Conservation (phyloP, 2,888 invertebrate genomes). For the Abscondita cerata region DNA sequence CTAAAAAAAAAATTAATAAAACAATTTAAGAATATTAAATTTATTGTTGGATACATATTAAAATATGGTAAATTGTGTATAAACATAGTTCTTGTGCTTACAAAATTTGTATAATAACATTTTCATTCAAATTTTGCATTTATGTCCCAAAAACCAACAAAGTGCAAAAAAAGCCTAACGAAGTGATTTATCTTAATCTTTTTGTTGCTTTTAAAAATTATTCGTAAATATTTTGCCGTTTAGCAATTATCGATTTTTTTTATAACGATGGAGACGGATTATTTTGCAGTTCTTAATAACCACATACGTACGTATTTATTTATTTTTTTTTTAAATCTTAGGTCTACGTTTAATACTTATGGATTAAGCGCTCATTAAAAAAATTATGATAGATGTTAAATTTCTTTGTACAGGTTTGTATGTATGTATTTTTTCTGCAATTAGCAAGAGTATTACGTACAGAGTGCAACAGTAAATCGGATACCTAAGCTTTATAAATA, state of each 20-base stretch:
- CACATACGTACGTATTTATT: slow-evolving; percentile 4
- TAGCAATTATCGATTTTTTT: slow-evolving; percentile 23
- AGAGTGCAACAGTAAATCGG: slow-evolving; percentile 6
- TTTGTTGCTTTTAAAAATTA: slow-evolving; percentile 10
- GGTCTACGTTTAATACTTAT: neutral
- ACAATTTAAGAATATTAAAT: slow-evolving; percentile 34
- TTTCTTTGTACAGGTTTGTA: neutral
- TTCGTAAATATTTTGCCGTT: neutral
- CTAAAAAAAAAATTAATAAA: neutral
- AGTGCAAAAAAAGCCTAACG: slow-evolving; percentile 42
- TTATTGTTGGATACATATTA: slow-evolving; percentile 46
- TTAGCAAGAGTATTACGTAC: neutral
- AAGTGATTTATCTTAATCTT: neutral
- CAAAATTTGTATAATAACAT: slow-evolving; percentile 47
- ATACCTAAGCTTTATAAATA: slow-evolving; percentile 1
- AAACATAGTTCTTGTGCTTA: slow-evolving; percentile 59
- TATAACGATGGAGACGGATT: slow-evolving; percentile 32
- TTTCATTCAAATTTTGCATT: slow-evolving; percentile 36
- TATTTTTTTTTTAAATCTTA: slow-evolving; percentile 1
- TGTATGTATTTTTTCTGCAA: neutral
- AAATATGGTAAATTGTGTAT: slow-evolving; percentile 60
- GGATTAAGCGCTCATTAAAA: neutral
- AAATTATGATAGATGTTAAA: neutral
- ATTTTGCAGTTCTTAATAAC: slow-evolving; percentile 26
- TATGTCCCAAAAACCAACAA: slow-evolving; percentile 49